Percentiles rank a stretch among this genome's conserved stretches.
Conservation (phyloP, 2,888 invertebrate species). For the Galerucella nymphaeae region DNA sequence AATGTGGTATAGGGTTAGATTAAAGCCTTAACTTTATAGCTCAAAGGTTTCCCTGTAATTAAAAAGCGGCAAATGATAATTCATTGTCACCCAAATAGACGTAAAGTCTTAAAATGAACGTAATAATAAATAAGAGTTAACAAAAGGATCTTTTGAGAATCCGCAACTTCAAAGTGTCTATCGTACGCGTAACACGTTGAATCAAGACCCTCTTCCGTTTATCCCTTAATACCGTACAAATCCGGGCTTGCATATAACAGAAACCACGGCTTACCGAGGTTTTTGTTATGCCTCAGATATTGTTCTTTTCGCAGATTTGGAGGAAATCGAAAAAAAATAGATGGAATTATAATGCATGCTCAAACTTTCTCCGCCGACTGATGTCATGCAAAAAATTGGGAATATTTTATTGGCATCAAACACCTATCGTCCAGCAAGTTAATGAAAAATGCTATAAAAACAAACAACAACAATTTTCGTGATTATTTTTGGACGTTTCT, state of each 20-base stretch:
- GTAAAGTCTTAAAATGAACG: constrained; percentile 63
- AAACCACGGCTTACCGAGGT: constrained; percentile 62
- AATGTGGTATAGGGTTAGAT: constrained; percentile 51
- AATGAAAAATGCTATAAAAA: too few species aligned
- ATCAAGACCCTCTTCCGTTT: constrained; percentile 60
- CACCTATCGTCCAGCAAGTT: too few species aligned
- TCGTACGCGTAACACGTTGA: constrained; percentile 57
- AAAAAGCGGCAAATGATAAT: constrained; percentile 64
- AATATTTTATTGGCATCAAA: background rate
- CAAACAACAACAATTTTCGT: too few species aligned
- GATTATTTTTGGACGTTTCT: too few species aligned
- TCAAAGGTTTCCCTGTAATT: constrained; percentile 64
- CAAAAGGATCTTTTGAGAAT: constrained; percentile 64
- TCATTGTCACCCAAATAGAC: constrained; percentile 62
- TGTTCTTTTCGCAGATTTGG: constrained; percentile 60
- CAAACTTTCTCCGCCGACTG: constrained; percentile 39
- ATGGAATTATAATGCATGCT: constrained; percentile 49
- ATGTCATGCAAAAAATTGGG: constrained; percentile 16
- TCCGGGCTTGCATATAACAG: constrained; percentile 62
- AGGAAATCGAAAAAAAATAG: constrained; percentile 52
- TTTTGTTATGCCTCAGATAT: constrained; percentile 58
- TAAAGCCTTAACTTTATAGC: constrained; percentile 54
- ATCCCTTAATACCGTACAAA: constrained; percentile 64
- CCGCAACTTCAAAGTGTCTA: constrained; percentile 63
- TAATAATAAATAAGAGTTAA: constrained; percentile 65